Base-by-base conservation (phyloP, 2,888 invertebrate genomes). In the Reticulitermes lucifugus region DNA sequence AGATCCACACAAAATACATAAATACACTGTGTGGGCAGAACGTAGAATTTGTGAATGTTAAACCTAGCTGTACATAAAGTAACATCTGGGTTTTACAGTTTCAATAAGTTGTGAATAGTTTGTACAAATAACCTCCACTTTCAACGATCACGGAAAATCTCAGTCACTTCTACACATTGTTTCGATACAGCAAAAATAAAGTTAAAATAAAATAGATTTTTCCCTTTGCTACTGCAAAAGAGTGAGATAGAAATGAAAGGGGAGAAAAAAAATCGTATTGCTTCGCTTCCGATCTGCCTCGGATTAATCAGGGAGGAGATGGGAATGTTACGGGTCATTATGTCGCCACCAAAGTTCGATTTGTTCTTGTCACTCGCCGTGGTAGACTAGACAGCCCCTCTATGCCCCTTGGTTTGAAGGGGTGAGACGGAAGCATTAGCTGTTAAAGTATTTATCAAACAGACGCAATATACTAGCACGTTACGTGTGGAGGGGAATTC, bases 231-330 rank as follows among this genome's bases (percentile, higher is more conserved):
- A 79, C 43, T 83, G 85, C 82, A 86, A 83, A 86, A 86, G 86
- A 86, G 85, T 82, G 79, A 80, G 71, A 35, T 71, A 55, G 80
- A 83, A 82, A 82, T 84, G 73, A 65, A 83, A 18, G 71, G 59
- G 75, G 71, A 83, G 73, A 43, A 84, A 83, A 85, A 75, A 86
- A 86, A 85, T 86, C 83, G 46, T 46, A 77, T 77, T 77, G 77
- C 77, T 21, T 77, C n/a, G 77, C 51, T 73, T 73, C 41, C 73
- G 73, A 41, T 73, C 41, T 41, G 29, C 43, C 35, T 60, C 29
- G 84, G 85, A 86, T 86, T 86, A 86, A 86, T 86, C 85, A 86
- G 84, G 71, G 84, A 86, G 80, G 80, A 81, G 81, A 73, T 65
- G 81, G 85, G 81, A 84, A 84, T 77, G 84, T 84, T 86, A 70